Conservation (phyloP, 2,113 vertebrate genomes). For the Microcebus griseorufus region DNA sequence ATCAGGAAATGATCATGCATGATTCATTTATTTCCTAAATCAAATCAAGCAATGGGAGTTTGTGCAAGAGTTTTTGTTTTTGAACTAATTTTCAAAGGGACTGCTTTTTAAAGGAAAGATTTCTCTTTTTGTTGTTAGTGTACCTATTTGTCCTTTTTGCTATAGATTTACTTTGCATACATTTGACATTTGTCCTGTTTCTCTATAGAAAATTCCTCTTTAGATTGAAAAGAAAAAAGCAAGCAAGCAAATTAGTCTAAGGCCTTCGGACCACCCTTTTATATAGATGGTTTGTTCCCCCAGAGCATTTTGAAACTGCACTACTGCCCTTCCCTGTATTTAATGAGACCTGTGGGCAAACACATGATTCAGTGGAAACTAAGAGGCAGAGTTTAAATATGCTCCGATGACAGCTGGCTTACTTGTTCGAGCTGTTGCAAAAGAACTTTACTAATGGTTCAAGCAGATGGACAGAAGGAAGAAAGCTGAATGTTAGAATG, state of each 20-base stretch:
- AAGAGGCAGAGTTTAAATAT: constrained; percentile 87
- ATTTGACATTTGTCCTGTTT: accelerated
- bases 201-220: constrained; percentile 39
- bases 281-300: constrained; percentile 53
- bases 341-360: constrained; percentile 87
- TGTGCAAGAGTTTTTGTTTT: background rate
- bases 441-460: constrained; percentile 87
- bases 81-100: background rate
- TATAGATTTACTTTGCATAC: accelerated
- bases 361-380: constrained; percentile 86
- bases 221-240: constrained; percentile 35
- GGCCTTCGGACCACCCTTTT: constrained; percentile 62
- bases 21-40: constrained; percentile 59
- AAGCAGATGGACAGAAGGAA: constrained; percentile 89
- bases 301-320: constrained; percentile 74
- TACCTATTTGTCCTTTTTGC: background rate
- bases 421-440: constrained; percentile 85
- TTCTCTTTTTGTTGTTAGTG: background rate
- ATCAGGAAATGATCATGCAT: constrained; percentile 30
- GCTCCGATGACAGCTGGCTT: constrained; percentile 88
- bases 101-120: constrained; percentile 26
- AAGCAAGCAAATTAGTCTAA: constrained; percentile 23
- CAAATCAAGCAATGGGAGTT: constrained; percentile 47
- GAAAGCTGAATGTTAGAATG: constrained; percentile 88
- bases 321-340: constrained; percentile 78